Conservation (phyloP, 2,888 invertebrate species). For the Eupithecia tripunctaria region DNA sequence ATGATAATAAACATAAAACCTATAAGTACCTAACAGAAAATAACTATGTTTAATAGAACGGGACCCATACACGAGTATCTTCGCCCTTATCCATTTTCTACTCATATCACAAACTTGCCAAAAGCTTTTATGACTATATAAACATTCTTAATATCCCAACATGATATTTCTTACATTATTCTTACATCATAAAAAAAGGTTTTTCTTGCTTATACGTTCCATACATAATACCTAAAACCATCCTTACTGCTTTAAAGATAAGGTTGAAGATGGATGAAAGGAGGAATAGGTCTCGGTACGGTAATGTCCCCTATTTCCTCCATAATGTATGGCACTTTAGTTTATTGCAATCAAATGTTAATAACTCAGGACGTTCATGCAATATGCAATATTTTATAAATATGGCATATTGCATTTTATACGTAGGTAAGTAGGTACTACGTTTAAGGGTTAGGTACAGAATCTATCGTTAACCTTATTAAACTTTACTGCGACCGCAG, state of each 20-base stretch:
- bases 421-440: neutral
- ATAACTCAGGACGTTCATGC: slow-evolving; percentile 56
- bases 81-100: neutral
- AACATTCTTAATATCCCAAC: slow-evolving; percentile 76
- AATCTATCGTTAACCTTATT: neutral
- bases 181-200: slow-evolving; percentile 80
- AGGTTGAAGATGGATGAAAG: slow-evolving; percentile 32
- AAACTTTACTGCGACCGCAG: neutral
- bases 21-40: neutral
- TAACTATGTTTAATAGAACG: neutral
- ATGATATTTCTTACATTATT: slow-evolving; percentile 77
- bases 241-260: slow-evolving; percentile 43
- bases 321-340: slow-evolving; percentile 79
- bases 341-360: slow-evolving; percentile 81
- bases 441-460: neutral
- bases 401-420: slow-evolving; percentile 1
- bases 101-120: slow-evolving; percentile 41
- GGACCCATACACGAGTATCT: neutral
- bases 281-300: slow-evolving; percentile 42
- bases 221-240: slow-evolving; percentile 53
- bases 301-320: slow-evolving; percentile 74
- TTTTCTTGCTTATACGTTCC: slow-evolving; percentile 77
- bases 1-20: too few relatives aligned
- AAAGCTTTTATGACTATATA: slow-evolving; percentile 62
- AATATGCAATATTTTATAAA: slow-evolving; percentile 5